Base-by-base conservation (phyloP, 2,888 invertebrate genomes). In the Agonopterix subpropinquella region DNA sequence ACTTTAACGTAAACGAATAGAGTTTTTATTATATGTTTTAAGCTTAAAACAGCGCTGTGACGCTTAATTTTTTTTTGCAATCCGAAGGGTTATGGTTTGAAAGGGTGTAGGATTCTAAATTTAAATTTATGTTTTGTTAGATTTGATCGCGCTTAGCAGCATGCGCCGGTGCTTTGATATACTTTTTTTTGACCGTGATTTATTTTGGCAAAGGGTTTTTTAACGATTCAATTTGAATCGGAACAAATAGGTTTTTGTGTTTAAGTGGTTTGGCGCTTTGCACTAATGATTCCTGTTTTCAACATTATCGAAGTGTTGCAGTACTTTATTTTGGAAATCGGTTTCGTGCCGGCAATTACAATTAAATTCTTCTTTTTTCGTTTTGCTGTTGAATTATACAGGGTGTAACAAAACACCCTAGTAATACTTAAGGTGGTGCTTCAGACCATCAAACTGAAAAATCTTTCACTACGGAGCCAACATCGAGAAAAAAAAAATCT, bases 121-220 rank as follows among this genome's bases (percentile, higher is more conserved):
- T 86, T 80, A 75, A 89, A 89, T 89, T 89, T 89, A 89, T 89
- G 88, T 86, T 80, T 81, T 77, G 79, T 74, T 77, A 88, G 89
- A 89, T 89, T 70, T 77, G 86, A 89, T 89, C 85, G 77, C 75
- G 67, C 77, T 80, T 79, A 80, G 81, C 76, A 77, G 77, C 76
- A 73, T 75, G 74, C 79, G 74, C 77, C 73, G 65, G 67, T 66
- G 70, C 63, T 67, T 61, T 67, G 80, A 83, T 81, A 82, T 70
- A 57, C 63, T 61, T 64, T 77, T 76, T 77, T 77, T 74, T 67
- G 70, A 79, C 69, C 65, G 68, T 84, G 84, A 85, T 86, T 85
- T 86, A 86, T 86, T 72, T 55, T 50, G 48, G 51, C 51, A 63
- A 70, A 72, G 76, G 77, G 75, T 70, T 77, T 64, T 44, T 63